A percentile compares a stretch with the other conserved stretches of the same genome.
phyloP scores from a whole-genome alignment of 2,113 vertebrate species.

The Tyto alba region DNA sequence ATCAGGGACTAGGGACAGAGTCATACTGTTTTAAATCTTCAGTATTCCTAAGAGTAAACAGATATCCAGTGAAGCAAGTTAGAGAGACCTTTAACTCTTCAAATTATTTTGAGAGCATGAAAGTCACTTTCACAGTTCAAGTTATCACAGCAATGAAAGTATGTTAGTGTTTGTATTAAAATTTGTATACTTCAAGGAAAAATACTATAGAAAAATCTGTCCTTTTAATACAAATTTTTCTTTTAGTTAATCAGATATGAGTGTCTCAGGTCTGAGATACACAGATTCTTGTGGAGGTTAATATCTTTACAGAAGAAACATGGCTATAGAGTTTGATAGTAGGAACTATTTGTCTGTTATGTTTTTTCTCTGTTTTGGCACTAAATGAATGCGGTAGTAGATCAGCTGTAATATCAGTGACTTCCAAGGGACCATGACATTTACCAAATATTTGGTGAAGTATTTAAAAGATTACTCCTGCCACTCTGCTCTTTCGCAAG shows the following conservation, averaged over 20 bases:
- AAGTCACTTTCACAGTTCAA: neutral
- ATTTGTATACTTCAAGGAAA: neutral
- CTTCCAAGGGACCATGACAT: neutral
- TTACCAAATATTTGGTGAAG: neutral
- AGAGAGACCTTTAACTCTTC: constrained; percentile 2
- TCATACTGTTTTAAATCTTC: constrained; percentile 61
- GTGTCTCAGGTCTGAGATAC: neutral
- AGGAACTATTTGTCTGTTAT: neutral
- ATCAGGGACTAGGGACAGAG: constrained; percentile 50
- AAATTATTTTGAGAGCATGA: constrained; percentile 36
- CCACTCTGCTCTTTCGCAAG: neutral
- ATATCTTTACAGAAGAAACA: neutral
- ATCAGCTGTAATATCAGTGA: neutral
- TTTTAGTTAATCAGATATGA: neutral
- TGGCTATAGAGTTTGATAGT: neutral
- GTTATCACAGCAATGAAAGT: neutral
- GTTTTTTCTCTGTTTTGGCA: neutral
- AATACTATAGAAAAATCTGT: neutral
- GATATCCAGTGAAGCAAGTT: constrained; percentile 39
- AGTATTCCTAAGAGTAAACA: constrained; percentile 47
- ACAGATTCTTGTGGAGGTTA: neutral
- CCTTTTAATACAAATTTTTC: neutral
- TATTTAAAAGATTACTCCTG: neutral
- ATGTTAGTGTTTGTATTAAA: neutral
- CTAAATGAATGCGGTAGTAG: neutral